Percentiles rank a stretch among this genome's conserved stretches.
phyloP scores from a whole-genome alignment of 1,140 invertebrate species.

The Vanessa tameamea region DNA sequence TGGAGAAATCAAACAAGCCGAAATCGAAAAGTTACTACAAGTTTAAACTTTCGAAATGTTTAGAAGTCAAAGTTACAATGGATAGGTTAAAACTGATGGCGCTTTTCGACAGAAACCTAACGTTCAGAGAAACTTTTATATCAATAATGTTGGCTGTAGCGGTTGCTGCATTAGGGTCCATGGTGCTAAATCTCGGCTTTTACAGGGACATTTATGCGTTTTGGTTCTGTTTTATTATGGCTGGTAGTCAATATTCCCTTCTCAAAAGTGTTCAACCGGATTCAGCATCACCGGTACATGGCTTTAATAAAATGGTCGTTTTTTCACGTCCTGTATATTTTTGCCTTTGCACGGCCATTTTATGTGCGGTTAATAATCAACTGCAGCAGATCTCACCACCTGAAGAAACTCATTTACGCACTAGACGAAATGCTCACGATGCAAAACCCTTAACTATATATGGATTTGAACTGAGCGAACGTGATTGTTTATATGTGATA shows the following conservation, averaged over 20 bases:
- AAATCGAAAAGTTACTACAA: conserved; percentile 92
- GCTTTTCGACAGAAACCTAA: conserved; percentile 95
- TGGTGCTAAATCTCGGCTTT: conserved; percentile 91
- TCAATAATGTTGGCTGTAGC: conserved; percentile 92
- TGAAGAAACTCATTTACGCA: conserved; percentile 54
- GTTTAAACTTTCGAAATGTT: conserved; percentile 87
- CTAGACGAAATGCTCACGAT: conserved; percentile 57
- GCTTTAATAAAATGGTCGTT: conserved; percentile 97
- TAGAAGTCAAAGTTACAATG: conserved; percentile 89
- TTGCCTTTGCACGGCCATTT: conserved; percentile 89
- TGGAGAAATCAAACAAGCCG: conserved; percentile 71
- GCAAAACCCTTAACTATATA: conserved; percentile 84
- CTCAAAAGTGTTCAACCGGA: conserved; percentile 99
- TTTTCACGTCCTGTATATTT: conserved; percentile 98
- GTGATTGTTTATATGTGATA: conserved; percentile 84
- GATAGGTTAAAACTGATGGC: conserved; percentile 95
- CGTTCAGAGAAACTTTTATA: conserved; percentile 90
- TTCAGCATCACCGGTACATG: conserved; percentile 98
- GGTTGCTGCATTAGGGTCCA: conserved; percentile 92
- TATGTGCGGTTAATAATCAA: conserved; percentile 85
- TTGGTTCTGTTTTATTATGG: conserved; percentile 97
- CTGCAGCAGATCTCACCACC: conserved; percentile 65
- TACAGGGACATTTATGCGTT: conserved; percentile 96
- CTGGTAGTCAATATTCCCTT: conserved; percentile 98
- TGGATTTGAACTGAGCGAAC: conserved; percentile 87